These are phyloP conservation scores for Elaphurus davidianus DNA, from an alignment of 2,113 vertebrate genomes.

Conservation along the genomic window DNA sequence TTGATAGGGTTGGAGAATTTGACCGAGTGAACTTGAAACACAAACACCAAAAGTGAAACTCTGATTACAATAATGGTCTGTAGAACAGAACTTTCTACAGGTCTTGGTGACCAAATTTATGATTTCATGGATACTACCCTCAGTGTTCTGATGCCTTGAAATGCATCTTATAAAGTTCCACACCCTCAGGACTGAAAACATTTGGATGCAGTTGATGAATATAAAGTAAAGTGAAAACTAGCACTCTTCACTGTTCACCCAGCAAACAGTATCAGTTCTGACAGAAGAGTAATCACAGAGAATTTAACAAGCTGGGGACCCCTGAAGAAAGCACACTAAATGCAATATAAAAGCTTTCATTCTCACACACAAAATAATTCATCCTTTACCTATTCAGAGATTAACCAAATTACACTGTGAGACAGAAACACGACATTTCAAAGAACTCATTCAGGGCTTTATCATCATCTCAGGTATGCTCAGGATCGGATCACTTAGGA, in stretches of 20 bases:
- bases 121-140: not conserved
- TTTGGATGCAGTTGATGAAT: not conserved
- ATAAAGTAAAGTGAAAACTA: not conserved
- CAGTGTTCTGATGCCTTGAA: not conserved
- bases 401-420: not conserved
- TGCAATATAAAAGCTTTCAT: not conserved
- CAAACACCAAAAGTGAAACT: conserved; percentile 28
- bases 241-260: not conserved
- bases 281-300: not conserved
- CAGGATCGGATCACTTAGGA: not conserved
- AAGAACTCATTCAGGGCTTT: not conserved
- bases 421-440: not conserved
- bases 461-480: not conserved
- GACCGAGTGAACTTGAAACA: not conserved
- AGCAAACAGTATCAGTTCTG: not conserved
- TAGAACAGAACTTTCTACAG: not conserved
- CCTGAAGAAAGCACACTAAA: not conserved
- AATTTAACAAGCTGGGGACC: not conserved
- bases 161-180: not conserved
- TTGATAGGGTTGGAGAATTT: not conserved
- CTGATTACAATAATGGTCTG: not conserved
- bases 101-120: not conserved
- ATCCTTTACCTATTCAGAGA: not conserved
- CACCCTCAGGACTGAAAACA: not conserved
- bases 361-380: not conserved